These are phyloP conservation scores for Tolmerus cingulatus DNA, from an alignment of 2,888 invertebrate genomes.

Conservation along the genomic window DNA sequence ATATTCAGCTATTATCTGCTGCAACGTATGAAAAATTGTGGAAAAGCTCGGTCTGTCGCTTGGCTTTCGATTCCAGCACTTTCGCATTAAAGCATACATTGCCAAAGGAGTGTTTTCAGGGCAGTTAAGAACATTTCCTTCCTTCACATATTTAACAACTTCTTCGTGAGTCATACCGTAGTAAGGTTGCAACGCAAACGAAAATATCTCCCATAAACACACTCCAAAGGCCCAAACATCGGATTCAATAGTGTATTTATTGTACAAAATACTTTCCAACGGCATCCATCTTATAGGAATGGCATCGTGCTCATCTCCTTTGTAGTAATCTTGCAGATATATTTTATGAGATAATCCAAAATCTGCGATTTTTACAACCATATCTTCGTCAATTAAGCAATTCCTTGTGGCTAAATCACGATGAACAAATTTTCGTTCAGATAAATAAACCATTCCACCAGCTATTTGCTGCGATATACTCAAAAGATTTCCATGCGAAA, in stretches of 20 bases:
- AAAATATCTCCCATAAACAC: slow-evolving; percentile 96
- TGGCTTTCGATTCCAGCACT: slow-evolving; percentile 91
- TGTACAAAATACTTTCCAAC: slow-evolving; percentile 93
- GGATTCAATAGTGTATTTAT: slow-evolving; percentile 94
- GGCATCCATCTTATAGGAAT: slow-evolving; percentile 99
- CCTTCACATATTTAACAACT: slow-evolving; percentile 92
- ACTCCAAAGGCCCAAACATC: slow-evolving; percentile 99
- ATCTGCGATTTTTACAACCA: slow-evolving; percentile 97
- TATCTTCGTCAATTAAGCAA: slow-evolving; percentile 91
- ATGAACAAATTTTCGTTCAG: slow-evolving; percentile 94
- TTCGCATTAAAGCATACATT: slow-evolving; percentile 91
- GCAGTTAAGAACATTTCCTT: slow-evolving; percentile 87
- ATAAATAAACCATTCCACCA: slow-evolving; percentile 93
- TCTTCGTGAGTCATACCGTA: slow-evolving; percentile 98
- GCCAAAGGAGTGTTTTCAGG: slow-evolving; percentile 89
- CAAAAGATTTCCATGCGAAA: slow-evolving; percentile 82
- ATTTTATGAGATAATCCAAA: slow-evolving; percentile 96
- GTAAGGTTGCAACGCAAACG: slow-evolving; percentile 95
- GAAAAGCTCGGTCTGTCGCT: slow-evolving; percentile 86
- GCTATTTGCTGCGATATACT: slow-evolving; percentile 89
- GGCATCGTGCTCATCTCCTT: slow-evolving; percentile 93
- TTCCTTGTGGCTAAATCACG: slow-evolving; percentile 95
- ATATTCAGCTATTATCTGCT: slow-evolving; percentile 68
- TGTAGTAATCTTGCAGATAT: slow-evolving; percentile 93
- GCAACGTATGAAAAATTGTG: slow-evolving; percentile 79